phyloP scores from a whole-genome alignment of 1,140 invertebrate genomes.

The Drosophila insularis region DNA sequence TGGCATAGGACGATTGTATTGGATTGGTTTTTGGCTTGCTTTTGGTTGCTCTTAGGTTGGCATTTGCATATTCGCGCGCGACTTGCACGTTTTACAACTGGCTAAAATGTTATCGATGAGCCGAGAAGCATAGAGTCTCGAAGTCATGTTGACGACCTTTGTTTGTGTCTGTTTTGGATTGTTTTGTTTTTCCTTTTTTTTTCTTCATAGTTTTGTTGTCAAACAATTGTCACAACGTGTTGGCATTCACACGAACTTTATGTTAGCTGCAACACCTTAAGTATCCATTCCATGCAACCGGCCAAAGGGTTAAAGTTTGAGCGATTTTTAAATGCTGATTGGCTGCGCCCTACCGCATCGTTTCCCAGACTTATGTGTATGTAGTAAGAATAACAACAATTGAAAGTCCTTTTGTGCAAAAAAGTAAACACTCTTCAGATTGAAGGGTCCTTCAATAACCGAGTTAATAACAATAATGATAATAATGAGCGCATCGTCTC shows the following conservation, averaged over 20 bases:
- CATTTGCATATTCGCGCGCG: slow-evolving; percentile 78
- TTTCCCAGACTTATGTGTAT: slow-evolving; percentile 28
- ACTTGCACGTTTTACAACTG: slow-evolving; percentile 66
- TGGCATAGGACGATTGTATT: slow-evolving; percentile 40
- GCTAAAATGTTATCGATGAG: slow-evolving; percentile 69
- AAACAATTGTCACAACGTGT: slow-evolving; percentile 81
- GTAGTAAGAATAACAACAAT: slow-evolving; percentile 19
- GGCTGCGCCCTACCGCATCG: slow-evolving; percentile 68
- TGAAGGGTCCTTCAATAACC: slow-evolving; percentile 69
- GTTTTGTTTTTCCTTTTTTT: slow-evolving; percentile 33
- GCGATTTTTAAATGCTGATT: slow-evolving; percentile 26
- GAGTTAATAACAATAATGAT: slow-evolving; percentile 28
- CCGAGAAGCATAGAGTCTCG: slow-evolving; percentile 29
- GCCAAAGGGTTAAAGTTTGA: slow-evolving; percentile 52
- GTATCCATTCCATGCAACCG: neutral
- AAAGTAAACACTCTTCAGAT: slow-evolving; percentile 60
- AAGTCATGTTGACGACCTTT: slow-evolving; percentile 66
- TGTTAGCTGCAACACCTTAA: slow-evolving; percentile 76
- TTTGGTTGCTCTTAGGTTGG: slow-evolving; percentile 29
- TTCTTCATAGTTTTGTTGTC: slow-evolving; percentile 55
- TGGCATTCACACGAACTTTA: slow-evolving; percentile 82
- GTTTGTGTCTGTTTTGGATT: slow-evolving; percentile 36
- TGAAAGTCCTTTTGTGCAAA: slow-evolving; percentile 50
- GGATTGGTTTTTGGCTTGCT: slow-evolving; percentile 11
- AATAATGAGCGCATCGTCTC: slow-evolving; percentile 71